A percentile compares a stretch with the other conserved stretches of the same genome.
phyloP scores from a whole-genome alignment of 2,888 invertebrate genomes.

The Glyphotaelius pellucidus region DNA sequence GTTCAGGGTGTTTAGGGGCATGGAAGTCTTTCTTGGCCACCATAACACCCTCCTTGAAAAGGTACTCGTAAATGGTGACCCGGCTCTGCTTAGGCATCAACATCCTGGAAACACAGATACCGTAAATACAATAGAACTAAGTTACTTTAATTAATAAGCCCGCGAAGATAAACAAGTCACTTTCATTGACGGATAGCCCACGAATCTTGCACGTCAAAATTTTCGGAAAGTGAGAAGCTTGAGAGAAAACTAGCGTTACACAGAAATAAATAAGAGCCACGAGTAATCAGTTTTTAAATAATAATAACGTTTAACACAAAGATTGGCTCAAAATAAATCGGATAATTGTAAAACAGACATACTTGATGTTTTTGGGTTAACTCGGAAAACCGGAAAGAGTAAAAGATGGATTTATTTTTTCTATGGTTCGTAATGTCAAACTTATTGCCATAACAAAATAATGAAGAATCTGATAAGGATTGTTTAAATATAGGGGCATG shows the following conservation, averaged over 20 bases:
- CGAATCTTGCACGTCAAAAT: slow-evolving; percentile 27
- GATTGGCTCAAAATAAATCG: slow-evolving; percentile 29
- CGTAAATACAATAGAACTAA: not conserved
- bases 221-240: not conserved
- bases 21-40: slow-evolving; percentile 99
- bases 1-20: slow-evolving; percentile 97
- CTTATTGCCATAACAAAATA: slow-evolving; percentile 54
- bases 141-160: slow-evolving; percentile 10
- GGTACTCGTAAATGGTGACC: slow-evolving; percentile 96
- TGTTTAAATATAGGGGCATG: not conserved
- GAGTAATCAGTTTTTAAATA: not conserved
- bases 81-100: slow-evolving; percentile 99
- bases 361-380: slow-evolving; percentile 62
- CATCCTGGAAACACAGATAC: slow-evolving; percentile 83
- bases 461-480: not conserved
- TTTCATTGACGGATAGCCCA: slow-evolving; percentile 42
- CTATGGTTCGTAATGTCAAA: slow-evolving; percentile 42
- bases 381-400: slow-evolving; percentile 63
- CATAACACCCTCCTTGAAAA: slow-evolving; percentile 99
- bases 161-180: slow-evolving; percentile 38
- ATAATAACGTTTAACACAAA: not conserved
- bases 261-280: not conserved
- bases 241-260: not conserved
- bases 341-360: slow-evolving; percentile 51
- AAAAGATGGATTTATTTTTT: not conserved